These are phyloP conservation scores for Catharus fuscescens DNA, from an alignment of 2,113 vertebrate species.

Conservation along the genomic window DNA sequence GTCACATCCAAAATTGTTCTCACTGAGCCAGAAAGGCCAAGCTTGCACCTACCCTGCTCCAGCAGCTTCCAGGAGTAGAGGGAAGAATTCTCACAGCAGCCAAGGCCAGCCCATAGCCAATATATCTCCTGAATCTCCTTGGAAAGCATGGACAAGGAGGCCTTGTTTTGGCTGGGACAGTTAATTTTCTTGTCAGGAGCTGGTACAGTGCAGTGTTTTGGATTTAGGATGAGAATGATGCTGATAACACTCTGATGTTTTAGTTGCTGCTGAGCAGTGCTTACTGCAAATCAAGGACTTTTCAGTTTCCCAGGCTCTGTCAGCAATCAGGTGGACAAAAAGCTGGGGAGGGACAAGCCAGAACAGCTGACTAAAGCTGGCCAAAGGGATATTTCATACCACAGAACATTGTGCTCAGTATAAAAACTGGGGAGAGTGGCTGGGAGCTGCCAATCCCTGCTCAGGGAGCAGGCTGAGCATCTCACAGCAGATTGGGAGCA, in stretches of 20 bases:
- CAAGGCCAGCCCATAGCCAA: background rate
- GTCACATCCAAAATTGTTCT: background rate
- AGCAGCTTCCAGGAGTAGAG: background rate
- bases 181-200: too few species aligned
- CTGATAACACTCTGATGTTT: background rate
- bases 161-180: background rate
- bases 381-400: background rate
- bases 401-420: background rate
- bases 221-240: too few species aligned
- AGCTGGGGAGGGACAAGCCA: background rate
- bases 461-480: background rate
- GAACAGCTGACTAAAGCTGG: background rate
- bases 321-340: background rate
- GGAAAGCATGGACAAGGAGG: background rate
- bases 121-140: background rate
- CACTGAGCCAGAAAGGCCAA: background rate
- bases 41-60: background rate
- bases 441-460: background rate
- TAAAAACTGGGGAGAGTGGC: background rate
- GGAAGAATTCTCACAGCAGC: background rate
- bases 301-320: background rate
- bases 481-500: accelerated
- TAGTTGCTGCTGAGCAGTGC: background rate
- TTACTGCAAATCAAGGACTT: background rate
- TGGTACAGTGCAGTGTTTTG: too few species aligned